Percentiles rank a stretch among this genome's conserved stretches.
phyloP scores from a whole-genome alignment of 2,888 invertebrate genomes.

The Rhimphoctona megacephalus region DNA sequence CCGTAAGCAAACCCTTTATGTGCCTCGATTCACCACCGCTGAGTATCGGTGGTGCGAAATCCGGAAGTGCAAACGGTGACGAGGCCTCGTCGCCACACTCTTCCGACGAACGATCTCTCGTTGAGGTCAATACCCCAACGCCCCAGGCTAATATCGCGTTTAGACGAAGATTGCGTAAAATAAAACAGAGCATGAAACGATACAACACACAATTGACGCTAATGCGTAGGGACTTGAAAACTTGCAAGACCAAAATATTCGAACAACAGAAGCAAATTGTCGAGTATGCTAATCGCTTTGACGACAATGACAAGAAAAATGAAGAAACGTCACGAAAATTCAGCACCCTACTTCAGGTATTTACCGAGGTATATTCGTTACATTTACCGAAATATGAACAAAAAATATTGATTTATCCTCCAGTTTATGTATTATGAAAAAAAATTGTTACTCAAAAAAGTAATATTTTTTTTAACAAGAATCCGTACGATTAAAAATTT shows the following conservation, averaged over 20 bases:
- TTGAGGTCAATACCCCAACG: slow-evolving; percentile 86
- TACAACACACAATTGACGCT: slow-evolving; percentile 93
- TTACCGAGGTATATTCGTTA: slow-evolving; percentile 80
- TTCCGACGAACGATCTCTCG: slow-evolving; percentile 85
- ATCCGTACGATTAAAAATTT: background rate
- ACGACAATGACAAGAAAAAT: slow-evolving; percentile 96
- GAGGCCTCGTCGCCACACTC: slow-evolving; percentile 85
- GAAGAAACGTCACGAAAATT: slow-evolving; percentile 96
- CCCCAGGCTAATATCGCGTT: slow-evolving; percentile 95
- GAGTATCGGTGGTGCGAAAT: slow-evolving; percentile 85
- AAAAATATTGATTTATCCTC: background rate
- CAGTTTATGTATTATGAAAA: no score
- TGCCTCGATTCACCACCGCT: slow-evolving; percentile 85
- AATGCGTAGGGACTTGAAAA: slow-evolving; percentile 91
- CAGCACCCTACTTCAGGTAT: slow-evolving; percentile 93
- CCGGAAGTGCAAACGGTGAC: slow-evolving; percentile 85
- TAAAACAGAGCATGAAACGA: slow-evolving; percentile 95
- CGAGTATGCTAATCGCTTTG: slow-evolving; percentile 93
- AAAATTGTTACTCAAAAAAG: no score
- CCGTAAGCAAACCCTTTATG: slow-evolving; percentile 82
- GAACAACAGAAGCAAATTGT: slow-evolving; percentile 94
- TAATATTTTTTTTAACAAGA: no score
- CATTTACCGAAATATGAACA: slow-evolving; percentile 40
- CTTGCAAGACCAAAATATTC: slow-evolving; percentile 92
- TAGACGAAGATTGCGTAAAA: slow-evolving; percentile 93